These are phyloP conservation scores for Plebejus melissa DNA, from an alignment of 2,888 invertebrate genomes.

Conservation along the genomic window DNA sequence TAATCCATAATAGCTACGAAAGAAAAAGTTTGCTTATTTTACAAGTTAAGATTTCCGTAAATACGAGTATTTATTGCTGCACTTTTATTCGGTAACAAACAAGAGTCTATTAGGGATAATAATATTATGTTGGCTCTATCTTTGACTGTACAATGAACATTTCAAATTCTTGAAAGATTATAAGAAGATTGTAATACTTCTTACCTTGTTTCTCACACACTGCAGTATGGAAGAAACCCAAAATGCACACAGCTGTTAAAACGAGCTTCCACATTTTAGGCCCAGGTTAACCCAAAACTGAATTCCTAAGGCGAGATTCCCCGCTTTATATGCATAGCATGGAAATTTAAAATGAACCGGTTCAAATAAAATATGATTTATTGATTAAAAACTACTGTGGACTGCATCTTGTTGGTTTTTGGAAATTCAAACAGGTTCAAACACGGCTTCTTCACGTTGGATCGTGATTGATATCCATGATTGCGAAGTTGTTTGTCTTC, in stretches of 20 bases:
- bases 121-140: no score
- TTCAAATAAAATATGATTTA: slow-evolving; percentile 2
- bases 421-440: not conserved
- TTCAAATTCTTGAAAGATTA: not conserved
- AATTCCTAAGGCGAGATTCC: not conserved
- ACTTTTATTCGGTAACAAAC: no score
- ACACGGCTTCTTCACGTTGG: no score
- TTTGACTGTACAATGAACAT: no score
- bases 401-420: not conserved
- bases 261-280: not conserved
- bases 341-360: slow-evolving; percentile 1
- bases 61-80: no score
- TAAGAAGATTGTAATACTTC: no score
- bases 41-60: no score
- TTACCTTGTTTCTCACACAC: not conserved
- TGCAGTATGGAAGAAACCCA: not conserved
- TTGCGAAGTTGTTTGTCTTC: no score
- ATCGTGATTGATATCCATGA: no score
- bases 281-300: not conserved
- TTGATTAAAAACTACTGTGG: not conserved
- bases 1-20: no score
- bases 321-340: not conserved
- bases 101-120: no score
- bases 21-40: no score
- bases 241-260: not conserved